Conservation (phyloP, 1,140 invertebrate genomes). For the Plectrocnemia conspersa region DNA sequence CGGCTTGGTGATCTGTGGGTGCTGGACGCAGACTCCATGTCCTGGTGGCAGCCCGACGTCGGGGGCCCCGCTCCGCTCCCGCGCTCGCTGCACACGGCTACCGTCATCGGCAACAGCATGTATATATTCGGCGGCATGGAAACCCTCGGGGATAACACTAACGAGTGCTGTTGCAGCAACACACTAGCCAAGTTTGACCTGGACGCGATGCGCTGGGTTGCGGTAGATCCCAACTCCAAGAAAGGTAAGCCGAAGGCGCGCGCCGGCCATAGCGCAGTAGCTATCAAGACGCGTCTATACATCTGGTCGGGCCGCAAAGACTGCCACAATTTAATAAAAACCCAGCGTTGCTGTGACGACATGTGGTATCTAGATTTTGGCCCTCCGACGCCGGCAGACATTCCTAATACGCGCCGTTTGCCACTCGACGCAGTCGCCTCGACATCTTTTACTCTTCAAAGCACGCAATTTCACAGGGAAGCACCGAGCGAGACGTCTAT, state of each 20-base stretch:
- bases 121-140: slow-evolving; percentile 97
- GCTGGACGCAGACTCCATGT: slow-evolving; percentile 82
- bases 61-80: slow-evolving; percentile 87
- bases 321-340: slow-evolving; percentile 99
- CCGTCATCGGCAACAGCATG: slow-evolving; percentile 92
- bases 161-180: slow-evolving; percentile 99
- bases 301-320: slow-evolving; percentile 99
- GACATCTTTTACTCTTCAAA: slow-evolving; percentile 81
- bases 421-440: slow-evolving; percentile 86
- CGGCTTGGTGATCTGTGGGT: slow-evolving; percentile 94
- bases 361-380: slow-evolving; percentile 97
- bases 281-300: slow-evolving; percentile 90
- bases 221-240: slow-evolving; percentile 75
- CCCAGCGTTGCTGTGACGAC: slow-evolving; percentile 99
- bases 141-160: slow-evolving; percentile 83
- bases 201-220: slow-evolving; percentile 92
- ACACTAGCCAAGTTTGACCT: slow-evolving; percentile 92
- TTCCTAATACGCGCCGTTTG: slow-evolving; percentile 92
- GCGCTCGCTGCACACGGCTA: slow-evolving; percentile 92
- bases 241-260: slow-evolving; percentile 88
- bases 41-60: slow-evolving; percentile 85
- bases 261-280: slow-evolving; percentile 95
- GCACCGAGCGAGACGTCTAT: slow-evolving; percentile 51
- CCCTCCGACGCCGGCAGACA: slow-evolving; percentile 81
- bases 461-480: slow-evolving; percentile 78